These are phyloP conservation scores for Prionace glauca DNA, from an alignment of 2,797 vertebrate species.

Conservation along the genomic window DNA sequence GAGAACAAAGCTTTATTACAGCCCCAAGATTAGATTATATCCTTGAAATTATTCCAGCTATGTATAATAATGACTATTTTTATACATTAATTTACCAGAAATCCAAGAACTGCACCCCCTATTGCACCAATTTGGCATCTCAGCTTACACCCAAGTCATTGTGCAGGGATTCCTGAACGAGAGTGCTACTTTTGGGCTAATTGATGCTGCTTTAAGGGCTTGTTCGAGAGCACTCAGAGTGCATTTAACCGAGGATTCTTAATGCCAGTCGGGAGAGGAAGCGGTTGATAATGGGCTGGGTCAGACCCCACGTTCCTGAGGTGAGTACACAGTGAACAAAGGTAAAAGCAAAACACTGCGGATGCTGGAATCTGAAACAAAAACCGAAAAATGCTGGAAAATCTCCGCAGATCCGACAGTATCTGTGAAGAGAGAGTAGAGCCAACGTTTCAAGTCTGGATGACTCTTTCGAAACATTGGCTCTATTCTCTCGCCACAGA, in stretches of 20 bases:
- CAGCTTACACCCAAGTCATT: no score
- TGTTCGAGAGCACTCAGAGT: no score
- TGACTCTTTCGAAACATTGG: no score
- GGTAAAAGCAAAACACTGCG: no score
- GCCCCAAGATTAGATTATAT: neutral
- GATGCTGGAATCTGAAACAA: no score
- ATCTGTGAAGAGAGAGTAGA: no score
- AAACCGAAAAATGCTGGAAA: no score
- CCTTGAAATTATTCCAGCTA: neutral
- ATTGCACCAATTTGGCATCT: neutral
- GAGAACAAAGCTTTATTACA: neutral
- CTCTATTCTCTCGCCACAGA: no score
- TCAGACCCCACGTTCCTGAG: no score
- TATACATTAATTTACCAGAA: neutral
- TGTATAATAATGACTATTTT: neutral
- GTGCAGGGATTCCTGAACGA: neutral
- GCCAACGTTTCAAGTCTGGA: no score
- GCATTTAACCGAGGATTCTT: neutral
- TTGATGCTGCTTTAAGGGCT: neutral
- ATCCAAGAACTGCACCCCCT: neutral
- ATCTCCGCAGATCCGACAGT: no score
- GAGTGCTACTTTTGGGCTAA: neutral
- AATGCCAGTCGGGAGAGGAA: neutral
- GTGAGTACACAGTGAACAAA: neutral
- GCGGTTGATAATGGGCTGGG: neutral